A percentile compares a stretch with the other conserved stretches of the same genome.
Conservation (phyloP, 2,797 vertebrate species). For the Lacerta agilis region DNA sequence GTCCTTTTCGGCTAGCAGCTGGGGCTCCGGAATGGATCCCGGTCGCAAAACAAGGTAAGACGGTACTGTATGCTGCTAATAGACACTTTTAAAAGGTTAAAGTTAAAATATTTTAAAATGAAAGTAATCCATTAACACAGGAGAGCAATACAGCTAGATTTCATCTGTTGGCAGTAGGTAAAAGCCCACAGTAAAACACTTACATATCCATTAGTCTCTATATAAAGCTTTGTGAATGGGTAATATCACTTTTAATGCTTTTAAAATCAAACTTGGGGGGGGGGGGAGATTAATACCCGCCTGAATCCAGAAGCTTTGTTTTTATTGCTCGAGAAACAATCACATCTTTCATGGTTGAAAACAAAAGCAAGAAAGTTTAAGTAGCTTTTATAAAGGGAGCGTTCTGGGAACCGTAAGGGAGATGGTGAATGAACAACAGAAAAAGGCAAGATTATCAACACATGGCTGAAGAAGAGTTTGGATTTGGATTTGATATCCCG, state of each 20-base stretch:
- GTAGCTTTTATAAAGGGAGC: not conserved
- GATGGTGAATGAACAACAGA: not conserved
- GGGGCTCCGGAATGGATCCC: too few species aligned
- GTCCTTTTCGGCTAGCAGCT: too few species aligned
- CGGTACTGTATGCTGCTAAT: not conserved
- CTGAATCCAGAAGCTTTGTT: not conserved
- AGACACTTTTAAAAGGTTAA: not conserved
- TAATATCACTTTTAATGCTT: slow-evolving; percentile 10
- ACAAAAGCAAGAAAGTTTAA: not conserved
- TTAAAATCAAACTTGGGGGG: not conserved
- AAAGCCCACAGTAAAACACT: slow-evolving; percentile 1
- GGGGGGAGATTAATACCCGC: not conserved
- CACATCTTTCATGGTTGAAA: not conserved
- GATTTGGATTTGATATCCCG: too few species aligned
- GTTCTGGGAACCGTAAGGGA: not conserved
- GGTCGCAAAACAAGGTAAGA: too few species aligned
- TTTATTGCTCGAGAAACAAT: not conserved
- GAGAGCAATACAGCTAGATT: not conserved
- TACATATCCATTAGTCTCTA: slow-evolving; percentile 18
- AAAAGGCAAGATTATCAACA: not conserved
- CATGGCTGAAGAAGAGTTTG: not conserved
- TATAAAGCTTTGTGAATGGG: not conserved
- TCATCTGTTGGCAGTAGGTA: not conserved
- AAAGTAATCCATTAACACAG: not conserved
- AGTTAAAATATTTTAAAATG: not conserved